A percentile compares a stretch with the other conserved stretches of the same genome.
Conservation (phyloP, 2,888 invertebrate genomes). For the Pecten maximus region DNA sequence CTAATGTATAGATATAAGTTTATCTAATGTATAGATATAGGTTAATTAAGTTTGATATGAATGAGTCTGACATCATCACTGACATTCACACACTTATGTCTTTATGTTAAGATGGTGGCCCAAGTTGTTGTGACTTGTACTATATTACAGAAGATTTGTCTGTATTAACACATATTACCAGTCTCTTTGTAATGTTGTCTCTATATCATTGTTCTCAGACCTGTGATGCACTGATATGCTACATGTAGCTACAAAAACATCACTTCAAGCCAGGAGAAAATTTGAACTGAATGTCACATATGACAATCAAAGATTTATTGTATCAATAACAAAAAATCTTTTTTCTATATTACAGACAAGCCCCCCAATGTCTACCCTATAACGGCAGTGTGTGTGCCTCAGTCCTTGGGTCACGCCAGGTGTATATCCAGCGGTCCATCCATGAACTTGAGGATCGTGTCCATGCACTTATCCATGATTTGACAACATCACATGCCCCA, state of each 20-base stretch:
- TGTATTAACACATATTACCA: not conserved
- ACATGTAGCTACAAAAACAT: not conserved
- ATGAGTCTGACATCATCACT: not conserved
- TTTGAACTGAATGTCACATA: not conserved
- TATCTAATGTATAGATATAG: not conserved
- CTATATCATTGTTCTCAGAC: not conserved
- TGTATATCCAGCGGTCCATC: constrained; percentile 63
- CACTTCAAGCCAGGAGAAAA: not conserved
- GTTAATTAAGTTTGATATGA: not conserved
- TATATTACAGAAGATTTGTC: not conserved
- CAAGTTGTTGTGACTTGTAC: not conserved
- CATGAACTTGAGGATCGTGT: constrained; percentile 65
- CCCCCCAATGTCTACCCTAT: constrained; percentile 69
- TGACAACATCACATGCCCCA: constrained; percentile 56
- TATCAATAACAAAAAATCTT: not conserved
- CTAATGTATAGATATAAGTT: too few species aligned
- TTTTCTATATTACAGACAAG: constrained; percentile 58
- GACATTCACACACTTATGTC: not conserved
- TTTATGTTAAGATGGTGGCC: not conserved
- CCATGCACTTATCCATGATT: constrained; percentile 63
- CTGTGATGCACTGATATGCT: not conserved
- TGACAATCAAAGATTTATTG: constrained; percentile 6
- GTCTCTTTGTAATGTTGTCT: not conserved
- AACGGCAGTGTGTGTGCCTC: constrained; percentile 71
- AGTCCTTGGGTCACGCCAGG: constrained; percentile 63